phyloP scores from a whole-genome alignment of 2,797 vertebrate genomes.

The Schizothorax lantsangensis region DNA sequence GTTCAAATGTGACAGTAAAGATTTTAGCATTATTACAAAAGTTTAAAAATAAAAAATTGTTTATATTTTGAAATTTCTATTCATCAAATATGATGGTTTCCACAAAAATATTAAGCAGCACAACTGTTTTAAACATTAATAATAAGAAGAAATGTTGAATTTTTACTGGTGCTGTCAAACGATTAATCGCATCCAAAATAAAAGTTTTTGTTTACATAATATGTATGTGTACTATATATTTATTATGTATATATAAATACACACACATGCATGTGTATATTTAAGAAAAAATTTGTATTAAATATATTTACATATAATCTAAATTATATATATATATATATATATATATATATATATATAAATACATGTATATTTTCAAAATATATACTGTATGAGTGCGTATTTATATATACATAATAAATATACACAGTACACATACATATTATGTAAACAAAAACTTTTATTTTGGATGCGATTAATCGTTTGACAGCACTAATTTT shows the following conservation, averaged over 20 bases:
- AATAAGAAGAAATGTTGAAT: background rate
- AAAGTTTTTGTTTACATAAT: background rate
- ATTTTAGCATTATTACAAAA: background rate
- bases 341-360: too few species aligned
- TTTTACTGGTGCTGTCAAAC: too few species aligned
- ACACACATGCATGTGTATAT: background rate
- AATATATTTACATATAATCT: background rate
- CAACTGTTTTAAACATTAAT: background rate
- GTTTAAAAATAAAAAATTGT: background rate
- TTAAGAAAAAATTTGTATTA: background rate
- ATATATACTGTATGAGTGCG: background rate
- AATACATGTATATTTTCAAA: too few species aligned
- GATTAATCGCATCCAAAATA: background rate
- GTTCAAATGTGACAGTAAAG: background rate
- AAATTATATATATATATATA: too few species aligned
- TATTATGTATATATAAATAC: background rate
- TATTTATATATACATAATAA: background rate
- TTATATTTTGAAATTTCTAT: background rate
- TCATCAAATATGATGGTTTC: too few species aligned
- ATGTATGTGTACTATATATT: background rate
- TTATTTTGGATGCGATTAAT: background rate
- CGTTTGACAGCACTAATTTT: background rate
- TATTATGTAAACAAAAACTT: background rate
- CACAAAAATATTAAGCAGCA: background rate
- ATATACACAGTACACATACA: background rate